These are phyloP conservation scores for Luperina testacea DNA, from an alignment of 2,888 invertebrate genomes.

Conservation along the genomic window DNA sequence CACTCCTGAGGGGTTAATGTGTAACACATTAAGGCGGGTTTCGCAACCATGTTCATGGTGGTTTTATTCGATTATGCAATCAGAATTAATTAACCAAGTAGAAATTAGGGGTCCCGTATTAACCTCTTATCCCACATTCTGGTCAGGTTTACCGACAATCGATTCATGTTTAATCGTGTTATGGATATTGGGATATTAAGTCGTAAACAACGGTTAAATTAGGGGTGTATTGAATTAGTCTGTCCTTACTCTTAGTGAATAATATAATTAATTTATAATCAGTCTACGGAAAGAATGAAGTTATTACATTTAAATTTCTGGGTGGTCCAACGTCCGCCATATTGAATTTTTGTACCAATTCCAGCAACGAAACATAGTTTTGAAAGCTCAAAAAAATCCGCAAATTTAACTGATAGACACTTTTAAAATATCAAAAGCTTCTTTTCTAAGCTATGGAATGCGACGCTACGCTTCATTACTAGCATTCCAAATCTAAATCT, in stretches of 20 bases:
- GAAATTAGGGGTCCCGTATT: slow-evolving; percentile 34
- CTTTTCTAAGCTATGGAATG: not conserved
- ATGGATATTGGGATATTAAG: slow-evolving; percentile 21
- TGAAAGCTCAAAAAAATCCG: not conserved
- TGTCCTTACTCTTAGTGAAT: not conserved
- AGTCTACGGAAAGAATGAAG: not conserved
- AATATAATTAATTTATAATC: not conserved
- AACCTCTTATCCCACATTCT: slow-evolving; percentile 19
- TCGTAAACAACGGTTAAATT: slow-evolving; percentile 31
- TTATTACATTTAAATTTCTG: not conserved
- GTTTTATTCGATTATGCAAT: slow-evolving; percentile 46
- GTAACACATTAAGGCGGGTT: slow-evolving; percentile 10
- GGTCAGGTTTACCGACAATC: slow-evolving; percentile 27
- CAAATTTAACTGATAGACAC: not conserved
- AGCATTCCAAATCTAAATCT: not conserved
- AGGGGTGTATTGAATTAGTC: slow-evolving; percentile 27
- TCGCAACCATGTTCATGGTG: slow-evolving; percentile 19
- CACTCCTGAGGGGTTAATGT: too few species aligned
- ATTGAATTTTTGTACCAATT: not conserved
- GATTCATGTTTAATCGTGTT: slow-evolving; percentile 42
- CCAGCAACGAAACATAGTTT: not conserved
- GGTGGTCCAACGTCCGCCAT: not conserved
- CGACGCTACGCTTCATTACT: not conserved
- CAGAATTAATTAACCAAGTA: slow-evolving; percentile 48
- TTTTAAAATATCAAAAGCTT: not conserved